Base-by-base conservation (phyloP, 92 coral and sea anemone species). In the Scolanthus callimorphus region DNA sequence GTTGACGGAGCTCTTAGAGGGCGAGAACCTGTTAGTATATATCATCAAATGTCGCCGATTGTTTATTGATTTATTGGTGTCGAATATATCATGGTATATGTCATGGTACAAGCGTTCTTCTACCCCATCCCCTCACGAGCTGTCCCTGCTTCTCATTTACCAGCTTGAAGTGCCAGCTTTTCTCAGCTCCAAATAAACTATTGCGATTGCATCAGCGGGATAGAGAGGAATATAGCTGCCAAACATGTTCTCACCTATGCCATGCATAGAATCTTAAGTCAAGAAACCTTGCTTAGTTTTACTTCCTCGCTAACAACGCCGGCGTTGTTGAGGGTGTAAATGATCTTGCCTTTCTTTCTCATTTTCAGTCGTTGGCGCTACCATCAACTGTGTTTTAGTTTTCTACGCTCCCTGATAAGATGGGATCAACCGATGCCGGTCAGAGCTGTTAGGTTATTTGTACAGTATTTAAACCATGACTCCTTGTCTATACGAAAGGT, bases 311-410 rank as follows among this genome's bases (percentile, higher is more conserved):
- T n/a, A n/a, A n/a, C n/a, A n/a, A n/a, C n/a, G n/a, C n/a, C n/a
- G n/a, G n/a, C n/a, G n/a, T n/a, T n/a, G n/a, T n/a, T n/a, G n/a
- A n/a, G n/a, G n/a, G n/a, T n/a, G n/a, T n/a, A n/a, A n/a, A n/a
- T n/a, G n/a, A n/a, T n/a, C 48, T 6, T 20, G 11, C 12, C 12
- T 43, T 28, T 27, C 15, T 31, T 15, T 39, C 28, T 51, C 56
- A 12, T 38, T 38, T 81, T 26, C 77, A 94, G 99, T 31, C 92
- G 99, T 15, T 94, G 96, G 99, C 88, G 96, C n/a, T 94, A 88
- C 53, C 81, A 84, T 21, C 99, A 88, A 71, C 73, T 88, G 49
- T 84, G 94, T 49, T 84, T 85, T 39, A 86, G 72, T 41, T 86
- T 94, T 34, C 67, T 94, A 13, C 63, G 71, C 23, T 60, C 87